Conservation (phyloP, 2,113 vertebrate species). For the Nasalis larvatus region DNA sequence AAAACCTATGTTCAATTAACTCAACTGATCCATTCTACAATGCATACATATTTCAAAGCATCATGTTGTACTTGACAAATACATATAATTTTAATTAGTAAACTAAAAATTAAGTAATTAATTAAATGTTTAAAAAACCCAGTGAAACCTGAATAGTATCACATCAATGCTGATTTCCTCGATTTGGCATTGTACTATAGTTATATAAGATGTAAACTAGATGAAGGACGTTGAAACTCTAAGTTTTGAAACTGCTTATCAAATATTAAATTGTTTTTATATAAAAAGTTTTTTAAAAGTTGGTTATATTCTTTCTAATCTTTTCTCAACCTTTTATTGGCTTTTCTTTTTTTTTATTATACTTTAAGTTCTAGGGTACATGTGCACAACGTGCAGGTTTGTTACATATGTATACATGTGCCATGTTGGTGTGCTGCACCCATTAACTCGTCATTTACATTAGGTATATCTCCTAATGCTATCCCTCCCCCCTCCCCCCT, state of each 20-base stretch:
- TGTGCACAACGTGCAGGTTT: too few species aligned
- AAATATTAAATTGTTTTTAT: not conserved
- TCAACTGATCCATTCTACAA: not conserved
- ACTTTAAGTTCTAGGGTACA: too few species aligned
- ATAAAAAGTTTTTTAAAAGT: not conserved
- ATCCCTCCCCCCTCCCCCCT: accelerated
- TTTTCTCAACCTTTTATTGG: not conserved
- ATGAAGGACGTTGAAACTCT: not conserved
- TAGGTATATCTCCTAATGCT: too few species aligned
- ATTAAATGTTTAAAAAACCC: not conserved
- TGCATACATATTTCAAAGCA: not conserved
- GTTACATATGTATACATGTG: too few species aligned
- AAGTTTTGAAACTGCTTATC: not conserved
- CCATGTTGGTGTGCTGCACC: too few species aligned
- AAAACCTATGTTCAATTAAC: not conserved
- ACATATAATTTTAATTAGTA: not conserved
- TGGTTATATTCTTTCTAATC: not conserved
- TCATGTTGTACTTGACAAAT: not conserved
- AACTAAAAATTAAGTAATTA: not conserved
- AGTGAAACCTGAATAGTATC: not conserved
- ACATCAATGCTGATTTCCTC: not conserved
- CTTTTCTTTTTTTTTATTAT: not conserved
- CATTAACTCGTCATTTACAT: too few species aligned
- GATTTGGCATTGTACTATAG: not conserved
- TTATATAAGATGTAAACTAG: not conserved